These are phyloP conservation scores for Ailurus styani DNA, from an alignment of 2,113 vertebrate species.

Conservation along the genomic window DNA sequence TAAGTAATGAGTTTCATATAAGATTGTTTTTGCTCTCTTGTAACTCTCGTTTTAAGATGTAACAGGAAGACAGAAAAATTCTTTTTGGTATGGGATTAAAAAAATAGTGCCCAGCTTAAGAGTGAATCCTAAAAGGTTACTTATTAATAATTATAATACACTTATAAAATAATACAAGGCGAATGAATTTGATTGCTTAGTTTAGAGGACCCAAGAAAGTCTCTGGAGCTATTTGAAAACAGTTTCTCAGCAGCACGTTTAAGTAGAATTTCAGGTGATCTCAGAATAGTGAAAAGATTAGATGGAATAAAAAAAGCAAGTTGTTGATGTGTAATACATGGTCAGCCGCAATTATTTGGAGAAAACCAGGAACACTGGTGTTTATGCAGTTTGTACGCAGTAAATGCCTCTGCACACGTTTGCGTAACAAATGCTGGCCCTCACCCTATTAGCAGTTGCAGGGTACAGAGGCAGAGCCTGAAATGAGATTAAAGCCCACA, in stretches of 20 bases:
- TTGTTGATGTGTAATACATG: neutral
- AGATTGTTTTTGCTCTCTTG: neutral
- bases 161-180: neutral
- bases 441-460: neutral
- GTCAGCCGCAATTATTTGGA: neutral
- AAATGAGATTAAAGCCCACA: slow-evolving; percentile 1
- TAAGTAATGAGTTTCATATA: neutral
- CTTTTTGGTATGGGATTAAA: neutral
- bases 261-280: neutral
- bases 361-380: neutral
- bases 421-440: neutral
- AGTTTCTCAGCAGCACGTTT: neutral
- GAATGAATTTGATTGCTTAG: neutral
- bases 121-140: neutral
- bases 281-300: neutral
- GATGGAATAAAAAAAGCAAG: neutral
- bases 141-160: neutral
- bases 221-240: neutral
- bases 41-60: neutral
- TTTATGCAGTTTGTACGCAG: neutral
- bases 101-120: neutral
- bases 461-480: neutral
- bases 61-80: neutral
- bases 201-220: neutral
- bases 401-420: neutral